Evolutionary conservation across 1,140 invertebrate species (phyloP).

Genomic region (Drosophila arawakana): DNA sequence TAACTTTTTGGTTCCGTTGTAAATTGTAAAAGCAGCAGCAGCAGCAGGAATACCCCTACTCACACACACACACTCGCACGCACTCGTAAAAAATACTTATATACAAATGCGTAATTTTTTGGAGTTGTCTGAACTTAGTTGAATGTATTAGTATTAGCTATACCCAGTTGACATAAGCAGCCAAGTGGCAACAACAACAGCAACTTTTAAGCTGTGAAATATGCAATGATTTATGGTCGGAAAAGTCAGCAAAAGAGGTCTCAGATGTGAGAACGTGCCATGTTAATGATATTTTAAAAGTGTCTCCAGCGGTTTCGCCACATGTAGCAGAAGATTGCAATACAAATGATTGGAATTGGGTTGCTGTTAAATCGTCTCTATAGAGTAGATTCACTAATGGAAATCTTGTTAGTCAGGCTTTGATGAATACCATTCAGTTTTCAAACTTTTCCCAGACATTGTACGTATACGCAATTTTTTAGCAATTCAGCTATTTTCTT

Average conservation of each 20-base stretch:
- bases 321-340: constrained; percentile 19
- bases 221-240: constrained; percentile 38
- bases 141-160: constrained; percentile 70
- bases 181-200: constrained; percentile 38
- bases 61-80: constrained; percentile 31
- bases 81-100: constrained; percentile 26
- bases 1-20: constrained; percentile 83
- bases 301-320: constrained; percentile 53
- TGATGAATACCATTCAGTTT: constrained; percentile 13
- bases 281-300: constrained; percentile 81
- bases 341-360: constrained; percentile 13
- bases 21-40: constrained; percentile 69
- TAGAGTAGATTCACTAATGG: constrained; percentile 7
- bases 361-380: constrained; percentile 17
- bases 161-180: constrained; percentile 73
- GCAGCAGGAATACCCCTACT: constrained; percentile 2
- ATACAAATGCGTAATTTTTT: constrained; percentile 11
- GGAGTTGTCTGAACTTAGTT: constrained; percentile 37
- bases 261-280: constrained; percentile 71
- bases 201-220: constrained; percentile 42
- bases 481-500: too few relatives aligned
- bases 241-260: constrained; percentile 58
- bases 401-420: constrained; percentile 16
- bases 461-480: neutral
- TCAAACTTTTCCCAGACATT: neutral